Percentiles rank a stretch among this genome's conserved stretches.
These are phyloP conservation scores for Sitobion miscanthi DNA, from an alignment of 1,140 invertebrate species.

Conservation along the genomic window DNA sequence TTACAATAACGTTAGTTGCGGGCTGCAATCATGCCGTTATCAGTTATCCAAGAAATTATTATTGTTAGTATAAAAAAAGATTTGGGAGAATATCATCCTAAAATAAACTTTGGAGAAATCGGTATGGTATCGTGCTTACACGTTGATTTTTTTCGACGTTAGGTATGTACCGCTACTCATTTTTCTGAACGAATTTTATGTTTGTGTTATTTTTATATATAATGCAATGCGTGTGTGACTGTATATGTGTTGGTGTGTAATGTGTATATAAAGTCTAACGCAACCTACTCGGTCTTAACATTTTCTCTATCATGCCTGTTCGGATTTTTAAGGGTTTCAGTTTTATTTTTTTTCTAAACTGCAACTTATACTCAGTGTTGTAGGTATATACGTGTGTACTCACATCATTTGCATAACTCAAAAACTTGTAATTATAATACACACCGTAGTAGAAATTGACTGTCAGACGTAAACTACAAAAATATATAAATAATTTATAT, in stretches of 20 bases:
- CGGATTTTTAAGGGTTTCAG: background rate
- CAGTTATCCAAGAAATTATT: too few species aligned
- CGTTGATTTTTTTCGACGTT: background rate
- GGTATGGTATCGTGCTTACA: background rate
- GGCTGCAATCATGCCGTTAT: too few species aligned
- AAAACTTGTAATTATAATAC: background rate
- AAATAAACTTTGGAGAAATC: too few species aligned
- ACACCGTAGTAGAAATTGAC: background rate
- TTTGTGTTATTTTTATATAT: background rate
- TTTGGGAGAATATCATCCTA: too few species aligned
- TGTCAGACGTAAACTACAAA: background rate
- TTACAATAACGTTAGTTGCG: too few species aligned
- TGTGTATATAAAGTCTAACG: background rate
- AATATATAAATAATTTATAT: too few species aligned
- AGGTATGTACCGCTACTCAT: background rate
- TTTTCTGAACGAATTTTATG: background rate
- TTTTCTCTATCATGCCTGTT: background rate
- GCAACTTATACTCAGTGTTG: background rate
- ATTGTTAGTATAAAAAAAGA: too few species aligned
- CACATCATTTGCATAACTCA: background rate
- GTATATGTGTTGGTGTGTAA: background rate
- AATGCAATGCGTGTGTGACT: too few species aligned
- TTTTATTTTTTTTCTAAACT: background rate
- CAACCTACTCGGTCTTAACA: background rate
- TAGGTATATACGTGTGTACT: background rate